These are phyloP conservation scores for Catajapyx aquilonaris DNA, from an alignment of 1,140 invertebrate species.

Conservation along the genomic window DNA sequence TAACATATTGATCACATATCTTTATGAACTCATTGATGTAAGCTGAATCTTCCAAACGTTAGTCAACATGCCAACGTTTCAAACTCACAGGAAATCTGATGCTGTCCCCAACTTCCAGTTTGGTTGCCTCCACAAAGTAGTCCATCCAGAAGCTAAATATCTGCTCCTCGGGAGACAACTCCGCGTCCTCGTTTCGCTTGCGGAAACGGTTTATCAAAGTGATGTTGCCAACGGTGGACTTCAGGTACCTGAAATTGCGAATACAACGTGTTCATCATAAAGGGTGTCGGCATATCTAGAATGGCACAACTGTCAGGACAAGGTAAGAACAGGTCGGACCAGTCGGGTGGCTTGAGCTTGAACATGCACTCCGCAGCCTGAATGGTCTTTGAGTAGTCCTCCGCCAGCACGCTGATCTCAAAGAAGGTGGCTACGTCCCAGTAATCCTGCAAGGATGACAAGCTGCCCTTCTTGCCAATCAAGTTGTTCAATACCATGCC, in stretches of 20 bases:
- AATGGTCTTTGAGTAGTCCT: slow-evolving; percentile 91
- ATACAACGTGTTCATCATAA: too few relatives aligned
- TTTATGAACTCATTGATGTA: too few relatives aligned
- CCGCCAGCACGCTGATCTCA: slow-evolving; percentile 92
- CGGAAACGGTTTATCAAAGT: slow-evolving; percentile 81
- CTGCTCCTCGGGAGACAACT: slow-evolving; percentile 54
- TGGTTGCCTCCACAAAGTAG: slow-evolving; percentile 88
- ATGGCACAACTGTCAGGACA: neutral
- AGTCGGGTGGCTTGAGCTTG: slow-evolving; percentile 91
- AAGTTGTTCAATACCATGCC: slow-evolving; percentile 91
- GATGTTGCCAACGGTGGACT: slow-evolving; percentile 96
- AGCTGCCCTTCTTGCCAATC: slow-evolving; percentile 92
- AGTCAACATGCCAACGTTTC: too few relatives aligned
- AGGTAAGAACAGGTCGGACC: slow-evolving; percentile 27
- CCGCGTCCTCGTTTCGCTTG: slow-evolving; percentile 48
- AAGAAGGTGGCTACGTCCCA: slow-evolving; percentile 99
- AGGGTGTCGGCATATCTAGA: neutral
- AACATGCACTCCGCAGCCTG: slow-evolving; percentile 99
- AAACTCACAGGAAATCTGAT: slow-evolving; percentile 72
- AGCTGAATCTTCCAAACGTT: too few relatives aligned
- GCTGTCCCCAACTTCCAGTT: slow-evolving; percentile 46
- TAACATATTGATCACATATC: neutral
- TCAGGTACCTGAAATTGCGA: slow-evolving; percentile 57
- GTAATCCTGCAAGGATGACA: slow-evolving; percentile 83
- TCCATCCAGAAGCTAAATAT: slow-evolving; percentile 97